These are phyloP conservation scores for Dendrophyllia cribrosa DNA, from an alignment of 64 coral and sea anemone species.

Conservation along the genomic window DNA sequence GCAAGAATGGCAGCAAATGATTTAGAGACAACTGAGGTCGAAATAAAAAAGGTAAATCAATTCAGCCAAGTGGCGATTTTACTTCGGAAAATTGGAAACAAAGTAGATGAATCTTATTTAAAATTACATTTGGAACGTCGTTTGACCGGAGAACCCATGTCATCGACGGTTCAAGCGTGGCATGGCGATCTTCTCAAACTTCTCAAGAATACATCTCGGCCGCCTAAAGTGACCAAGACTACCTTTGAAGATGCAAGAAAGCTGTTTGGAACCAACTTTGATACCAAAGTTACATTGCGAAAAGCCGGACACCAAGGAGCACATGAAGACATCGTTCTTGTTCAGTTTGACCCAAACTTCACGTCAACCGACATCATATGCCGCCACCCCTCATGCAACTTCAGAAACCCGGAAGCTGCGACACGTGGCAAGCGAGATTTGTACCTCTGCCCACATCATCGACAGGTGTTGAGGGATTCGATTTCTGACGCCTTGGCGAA, in stretches of 20 bases:
- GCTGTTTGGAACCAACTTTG: slow-evolving; percentile 16
- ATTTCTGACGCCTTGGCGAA: slow-evolving; percentile 4
- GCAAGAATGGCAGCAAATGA: background rate
- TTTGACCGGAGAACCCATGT: background rate
- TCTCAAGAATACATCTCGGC: background rate
- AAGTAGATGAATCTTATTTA: background rate
- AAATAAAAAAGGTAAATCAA: background rate
- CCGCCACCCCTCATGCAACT: slow-evolving; percentile 29
- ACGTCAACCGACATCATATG: slow-evolving; percentile 16
- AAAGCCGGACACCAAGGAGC: background rate
- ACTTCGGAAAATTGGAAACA: background rate
- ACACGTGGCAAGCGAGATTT: slow-evolving; percentile 41
- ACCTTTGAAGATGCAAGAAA: background rate
- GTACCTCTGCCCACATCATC: slow-evolving; percentile 58
- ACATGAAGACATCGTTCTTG: slow-evolving; percentile 15
- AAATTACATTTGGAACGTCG: background rate
- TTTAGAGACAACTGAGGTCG: background rate
- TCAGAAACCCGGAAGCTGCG: background rate
- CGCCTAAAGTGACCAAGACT: slow-evolving; percentile 6
- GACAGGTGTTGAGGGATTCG: background rate
- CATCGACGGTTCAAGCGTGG: slow-evolving; percentile 5
- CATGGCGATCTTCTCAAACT: background rate
- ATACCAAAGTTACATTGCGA: slow-evolving; percentile 28
- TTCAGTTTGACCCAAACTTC: slow-evolving; percentile 68
- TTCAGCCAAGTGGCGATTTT: background rate